phyloP scores from a whole-genome alignment of 2,888 invertebrate species.

The Lymantria monacha region DNA sequence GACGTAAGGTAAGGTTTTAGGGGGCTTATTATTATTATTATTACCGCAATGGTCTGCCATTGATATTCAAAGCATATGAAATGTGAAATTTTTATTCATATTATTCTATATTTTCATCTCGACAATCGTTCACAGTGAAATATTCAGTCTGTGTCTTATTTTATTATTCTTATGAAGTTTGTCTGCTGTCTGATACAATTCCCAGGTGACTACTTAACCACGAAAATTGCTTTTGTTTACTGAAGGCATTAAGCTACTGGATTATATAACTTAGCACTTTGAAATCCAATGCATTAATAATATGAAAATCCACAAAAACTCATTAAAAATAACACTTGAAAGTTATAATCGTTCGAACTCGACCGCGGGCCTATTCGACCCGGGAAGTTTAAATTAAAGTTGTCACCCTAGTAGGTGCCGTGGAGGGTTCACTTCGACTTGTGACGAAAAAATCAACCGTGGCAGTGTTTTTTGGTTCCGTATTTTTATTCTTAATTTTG shows the following conservation, averaged over 20 bases:
- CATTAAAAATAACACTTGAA: slow-evolving; percentile 76
- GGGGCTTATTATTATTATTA: no score
- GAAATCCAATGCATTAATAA: slow-evolving; percentile 60
- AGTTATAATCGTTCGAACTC: slow-evolving; percentile 66
- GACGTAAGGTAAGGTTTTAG: no score
- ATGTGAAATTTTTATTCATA: not conserved
- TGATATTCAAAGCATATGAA: not conserved
- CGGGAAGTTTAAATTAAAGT: slow-evolving; percentile 75
- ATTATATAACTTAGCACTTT: slow-evolving; percentile 39
- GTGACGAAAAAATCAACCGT: slow-evolving; percentile 18
- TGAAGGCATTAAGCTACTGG: slow-evolving; percentile 22
- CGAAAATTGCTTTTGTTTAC: slow-evolving; percentile 35
- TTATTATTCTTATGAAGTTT: slow-evolving; percentile 11
- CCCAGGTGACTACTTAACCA: slow-evolving; percentile 21
- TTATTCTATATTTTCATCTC: not conserved
- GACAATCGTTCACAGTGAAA: slow-evolving; percentile 7
- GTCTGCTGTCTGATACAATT: slow-evolving; percentile 5
- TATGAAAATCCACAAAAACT: slow-evolving; percentile 61
- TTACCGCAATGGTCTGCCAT: no score
- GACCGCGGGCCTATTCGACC: slow-evolving; percentile 54
- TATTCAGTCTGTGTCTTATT: slow-evolving; percentile 5
- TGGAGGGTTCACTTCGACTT: slow-evolving; percentile 32
- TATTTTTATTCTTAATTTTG: slow-evolving; percentile 8
- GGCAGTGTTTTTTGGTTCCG: slow-evolving; percentile 28
- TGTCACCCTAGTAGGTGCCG: slow-evolving; percentile 55